Percentiles rank a stretch among this genome's conserved stretches.
These are phyloP conservation scores for Psammodynastes pulverulentus DNA, from an alignment of 2,113 vertebrate genomes.

Conservation along the genomic window DNA sequence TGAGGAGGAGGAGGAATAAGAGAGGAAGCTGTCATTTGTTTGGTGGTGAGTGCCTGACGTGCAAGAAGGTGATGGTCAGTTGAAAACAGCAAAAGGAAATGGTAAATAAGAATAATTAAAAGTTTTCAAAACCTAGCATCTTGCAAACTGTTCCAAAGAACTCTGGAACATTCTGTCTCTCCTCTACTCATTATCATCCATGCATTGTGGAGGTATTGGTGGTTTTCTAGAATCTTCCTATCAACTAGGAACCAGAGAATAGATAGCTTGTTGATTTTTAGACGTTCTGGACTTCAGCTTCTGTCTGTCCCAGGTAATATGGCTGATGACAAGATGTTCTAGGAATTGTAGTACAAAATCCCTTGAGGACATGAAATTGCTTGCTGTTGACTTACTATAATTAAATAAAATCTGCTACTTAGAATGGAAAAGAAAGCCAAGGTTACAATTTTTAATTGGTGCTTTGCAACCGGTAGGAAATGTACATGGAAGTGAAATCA, in stretches of 20 bases:
- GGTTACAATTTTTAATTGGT: not conserved
- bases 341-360: not conserved
- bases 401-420: slow-evolving; percentile 50
- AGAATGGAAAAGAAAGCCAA: not conserved
- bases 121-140: not conserved
- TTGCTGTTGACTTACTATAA: slow-evolving; percentile 28
- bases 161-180: not conserved
- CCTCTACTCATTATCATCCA: not conserved
- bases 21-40: not conserved
- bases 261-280: not conserved
- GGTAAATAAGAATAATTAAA: not conserved
- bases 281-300: not conserved
- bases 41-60: not conserved
- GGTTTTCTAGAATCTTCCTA: not conserved
- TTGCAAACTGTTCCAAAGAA: not conserved
- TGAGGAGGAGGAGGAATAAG: not conserved
- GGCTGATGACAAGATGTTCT: not conserved
- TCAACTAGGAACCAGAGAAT: not conserved
- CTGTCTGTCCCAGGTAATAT: not conserved
- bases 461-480: not conserved
- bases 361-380: not conserved
- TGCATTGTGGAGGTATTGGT: not conserved
- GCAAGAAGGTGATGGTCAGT: not conserved
- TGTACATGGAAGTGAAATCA: not conserved
- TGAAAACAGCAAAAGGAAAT: not conserved